Evolutionary conservation across 1,140 invertebrate species (phyloP).

Genomic region (Lethrus apterus): DNA sequence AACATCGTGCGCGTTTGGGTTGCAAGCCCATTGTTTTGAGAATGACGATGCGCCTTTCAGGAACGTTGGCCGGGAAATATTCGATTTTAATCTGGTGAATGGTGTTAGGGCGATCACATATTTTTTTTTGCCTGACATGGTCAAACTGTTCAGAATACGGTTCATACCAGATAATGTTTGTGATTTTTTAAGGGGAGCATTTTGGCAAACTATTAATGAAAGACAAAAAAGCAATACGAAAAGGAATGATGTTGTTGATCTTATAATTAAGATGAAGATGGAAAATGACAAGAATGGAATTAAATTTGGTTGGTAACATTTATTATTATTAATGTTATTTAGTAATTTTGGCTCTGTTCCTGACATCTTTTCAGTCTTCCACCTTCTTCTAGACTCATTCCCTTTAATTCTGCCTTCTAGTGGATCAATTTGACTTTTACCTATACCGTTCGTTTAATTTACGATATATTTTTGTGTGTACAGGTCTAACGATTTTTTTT

Average conservation of each 20-base stretch:
- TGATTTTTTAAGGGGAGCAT: constrained; percentile 20
- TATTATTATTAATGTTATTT: neutral
- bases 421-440: neutral
- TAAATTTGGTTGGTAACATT: constrained; percentile 11
- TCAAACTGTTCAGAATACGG: constrained; percentile 29
- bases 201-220: constrained; percentile 23
- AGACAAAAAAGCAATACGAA: constrained; percentile 11
- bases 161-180: constrained; percentile 24
- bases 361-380: neutral
- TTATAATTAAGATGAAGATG: constrained; percentile 25
- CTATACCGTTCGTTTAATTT: neutral
- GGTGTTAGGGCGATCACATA: constrained; percentile 27
- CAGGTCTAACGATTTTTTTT: too few relatives aligned
- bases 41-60: constrained; percentile 41
- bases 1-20: constrained; percentile 42
- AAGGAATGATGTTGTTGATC: constrained; percentile 32
- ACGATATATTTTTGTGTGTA: neutral
- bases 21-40: constrained; percentile 41
- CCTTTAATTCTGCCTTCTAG: too few relatives aligned
- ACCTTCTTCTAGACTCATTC: too few relatives aligned
- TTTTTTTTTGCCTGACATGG: constrained; percentile 31
- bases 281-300: constrained; percentile 7
- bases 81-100: constrained; percentile 19
- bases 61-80: constrained; percentile 23
- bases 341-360: too few relatives aligned